A percentile compares a stretch with the other conserved stretches of the same genome.
Conservation (phyloP, 2,888 invertebrate genomes). For the Parnassius orleans region DNA sequence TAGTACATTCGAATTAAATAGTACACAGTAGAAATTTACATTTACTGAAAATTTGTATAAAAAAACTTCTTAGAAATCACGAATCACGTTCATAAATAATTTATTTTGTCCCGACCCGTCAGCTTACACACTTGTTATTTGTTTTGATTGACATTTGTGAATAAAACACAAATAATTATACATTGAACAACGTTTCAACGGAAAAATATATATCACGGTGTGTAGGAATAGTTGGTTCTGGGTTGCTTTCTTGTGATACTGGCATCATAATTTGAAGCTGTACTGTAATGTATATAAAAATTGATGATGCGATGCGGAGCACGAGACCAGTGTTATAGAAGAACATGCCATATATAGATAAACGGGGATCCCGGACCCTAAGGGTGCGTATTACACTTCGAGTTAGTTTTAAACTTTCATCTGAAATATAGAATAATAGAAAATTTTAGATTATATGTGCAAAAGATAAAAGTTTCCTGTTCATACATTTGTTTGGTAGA, state of each 20-base stretch:
- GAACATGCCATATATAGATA: slow-evolving; percentile 46
- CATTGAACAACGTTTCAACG: not conserved
- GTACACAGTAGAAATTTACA: no score
- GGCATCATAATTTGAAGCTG: slow-evolving; percentile 47
- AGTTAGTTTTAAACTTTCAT: slow-evolving; percentile 43
- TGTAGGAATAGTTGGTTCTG: not conserved
- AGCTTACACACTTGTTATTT: no score
- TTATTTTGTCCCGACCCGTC: no score
- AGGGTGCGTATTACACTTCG: slow-evolving; percentile 43
- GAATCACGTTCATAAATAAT: no score
- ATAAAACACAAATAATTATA: no score
- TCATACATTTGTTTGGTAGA: no score
- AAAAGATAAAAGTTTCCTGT: no score
- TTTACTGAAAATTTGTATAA: no score
- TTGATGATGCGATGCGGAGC: slow-evolving; percentile 46
- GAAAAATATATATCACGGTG: not conserved
- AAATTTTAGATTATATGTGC: no score
- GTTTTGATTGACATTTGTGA: no score
- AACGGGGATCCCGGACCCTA: slow-evolving; percentile 39
- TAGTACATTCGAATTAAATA: no score
- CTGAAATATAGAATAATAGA: slow-evolving; percentile 40
- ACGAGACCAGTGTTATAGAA: slow-evolving; percentile 43
- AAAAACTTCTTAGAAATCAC: no score
- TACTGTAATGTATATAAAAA: slow-evolving; percentile 57
- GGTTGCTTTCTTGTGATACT: not conserved